Evolutionary conservation across 2,797 vertebrate species (phyloP), one percentile per base, ranked within the genome.

Genomic region (Amblyopsis hoosieri): DNA sequence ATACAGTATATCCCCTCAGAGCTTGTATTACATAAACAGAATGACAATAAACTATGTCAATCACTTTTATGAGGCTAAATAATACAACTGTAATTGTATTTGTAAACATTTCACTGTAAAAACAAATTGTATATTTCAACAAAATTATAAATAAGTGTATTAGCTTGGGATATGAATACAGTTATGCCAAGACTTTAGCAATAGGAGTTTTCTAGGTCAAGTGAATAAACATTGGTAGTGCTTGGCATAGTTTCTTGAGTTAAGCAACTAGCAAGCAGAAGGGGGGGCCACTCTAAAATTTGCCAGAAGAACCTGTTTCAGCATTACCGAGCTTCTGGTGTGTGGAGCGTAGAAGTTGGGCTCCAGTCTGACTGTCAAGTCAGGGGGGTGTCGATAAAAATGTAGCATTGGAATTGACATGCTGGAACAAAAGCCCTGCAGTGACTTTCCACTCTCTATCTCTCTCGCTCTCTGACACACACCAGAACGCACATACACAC

Each of bases 201-300:
- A 68, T 66, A 62, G 80, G 71, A 69, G 66, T 81, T 89, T 91
- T 90, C 84, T 91, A 83, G 90, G 90, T 91, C 88, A 90, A 81
- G 82, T 86, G 85, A 83, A 87, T 85, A 90, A 88, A 91, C 83
- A 88, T 69, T 78, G 81, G 68, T 75, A 79, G 77, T 33, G 42
- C 69, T 71, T 76, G 74, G 72, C 81, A 83, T 86, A 82, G 76
- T 87, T 85, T 67, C 74, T 65, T 46, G 37, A 61, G 58, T 66
- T 60, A 48, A 77, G 80, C 70, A 48, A 74, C 23, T 29, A 29
- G 23, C 52, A 69, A 56, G 64, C 66, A 70, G 71, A 45, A 47
- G 15, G 12, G 55, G 55, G 37, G 52, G 47, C 74, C 23, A 62
- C 45, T 69, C 64, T 61, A 69, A 83, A 86, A 71, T 89, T 85